Conservation (phyloP, 2,888 invertebrate genomes). For the Smittia sp. region DNA sequence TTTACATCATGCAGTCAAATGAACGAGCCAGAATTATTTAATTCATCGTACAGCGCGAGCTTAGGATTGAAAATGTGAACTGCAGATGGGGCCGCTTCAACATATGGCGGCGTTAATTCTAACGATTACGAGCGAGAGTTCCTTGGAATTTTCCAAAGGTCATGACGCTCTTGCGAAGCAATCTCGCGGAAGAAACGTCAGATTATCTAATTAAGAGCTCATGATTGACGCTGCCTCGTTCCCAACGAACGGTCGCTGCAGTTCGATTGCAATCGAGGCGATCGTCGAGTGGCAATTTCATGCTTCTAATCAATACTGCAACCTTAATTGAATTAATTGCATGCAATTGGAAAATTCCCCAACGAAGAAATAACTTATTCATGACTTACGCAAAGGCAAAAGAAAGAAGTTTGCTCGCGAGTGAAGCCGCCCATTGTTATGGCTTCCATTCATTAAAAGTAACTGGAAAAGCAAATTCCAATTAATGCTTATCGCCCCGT, state of each 20-base stretch:
- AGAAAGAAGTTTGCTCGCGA: not conserved
- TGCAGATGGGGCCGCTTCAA: not conserved
- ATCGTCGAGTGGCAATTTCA: not conserved
- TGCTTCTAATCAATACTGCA: not conserved
- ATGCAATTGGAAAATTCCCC: conserved; percentile 9
- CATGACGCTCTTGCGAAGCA: not conserved
- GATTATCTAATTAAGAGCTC: conserved; percentile 1
- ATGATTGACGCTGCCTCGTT: not conserved
- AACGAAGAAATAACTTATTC: conserved; percentile 18
- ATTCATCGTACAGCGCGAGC: not conserved
- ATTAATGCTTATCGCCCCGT: not conserved
- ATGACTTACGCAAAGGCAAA: conserved; percentile 5
- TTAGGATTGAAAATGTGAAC: not conserved
- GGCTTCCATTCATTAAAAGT: not conserved
- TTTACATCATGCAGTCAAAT: not conserved
- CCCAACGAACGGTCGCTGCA: not conserved
- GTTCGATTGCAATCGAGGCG: not conserved
- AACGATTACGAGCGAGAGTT: not conserved
- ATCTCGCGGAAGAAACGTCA: not conserved
- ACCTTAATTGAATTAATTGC: conserved; percentile 13
- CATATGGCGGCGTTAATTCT: not conserved
- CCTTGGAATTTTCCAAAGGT: not conserved
- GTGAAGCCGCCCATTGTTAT: not conserved
- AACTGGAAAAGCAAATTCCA: not conserved
- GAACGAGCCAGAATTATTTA: not conserved